A percentile compares a stretch with the other conserved stretches of the same genome.
These are phyloP conservation scores for Loris lydekkerianus DNA, from an alignment of 2,797 vertebrate genomes.

Conservation along the genomic window DNA sequence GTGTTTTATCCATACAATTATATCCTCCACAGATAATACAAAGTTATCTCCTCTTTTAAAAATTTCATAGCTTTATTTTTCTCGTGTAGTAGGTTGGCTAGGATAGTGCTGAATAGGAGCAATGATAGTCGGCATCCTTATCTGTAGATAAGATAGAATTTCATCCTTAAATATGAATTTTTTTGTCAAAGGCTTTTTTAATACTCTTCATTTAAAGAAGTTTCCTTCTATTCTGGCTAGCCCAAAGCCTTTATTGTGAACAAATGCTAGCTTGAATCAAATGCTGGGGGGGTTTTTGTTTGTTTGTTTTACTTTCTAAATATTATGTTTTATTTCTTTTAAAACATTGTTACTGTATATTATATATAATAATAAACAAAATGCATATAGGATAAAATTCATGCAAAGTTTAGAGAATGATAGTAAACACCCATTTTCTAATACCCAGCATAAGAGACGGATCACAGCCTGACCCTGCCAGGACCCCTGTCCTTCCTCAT, in stretches of 20 bases:
- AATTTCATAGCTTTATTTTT: background rate
- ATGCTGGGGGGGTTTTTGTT: background rate
- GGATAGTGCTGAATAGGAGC: background rate
- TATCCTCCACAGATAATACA: background rate
- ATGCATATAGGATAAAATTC: background rate
- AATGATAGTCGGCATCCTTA: background rate
- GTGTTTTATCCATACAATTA: background rate
- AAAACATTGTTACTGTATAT: background rate
- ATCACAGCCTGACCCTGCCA: background rate
- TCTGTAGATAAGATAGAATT: background rate
- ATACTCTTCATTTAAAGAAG: background rate
- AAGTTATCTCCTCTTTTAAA: background rate
- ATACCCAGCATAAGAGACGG: background rate
- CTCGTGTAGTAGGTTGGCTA: background rate
- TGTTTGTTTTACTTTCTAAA: background rate
- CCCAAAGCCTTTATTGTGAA: background rate
- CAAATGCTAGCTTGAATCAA: background rate
- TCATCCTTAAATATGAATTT: background rate
- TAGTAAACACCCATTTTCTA: background rate
- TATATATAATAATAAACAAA: background rate
- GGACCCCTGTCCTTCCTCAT: background rate
- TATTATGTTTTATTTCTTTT: conserved; percentile 14
- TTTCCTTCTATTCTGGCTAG: background rate
- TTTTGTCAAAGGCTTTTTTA: background rate
- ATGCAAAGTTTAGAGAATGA: background rate